Evolutionary conservation across 2,888 invertebrate genomes (phyloP), one percentile per base, ranked within the genome.

Genomic region (Limnephilus rhombicus): DNA sequence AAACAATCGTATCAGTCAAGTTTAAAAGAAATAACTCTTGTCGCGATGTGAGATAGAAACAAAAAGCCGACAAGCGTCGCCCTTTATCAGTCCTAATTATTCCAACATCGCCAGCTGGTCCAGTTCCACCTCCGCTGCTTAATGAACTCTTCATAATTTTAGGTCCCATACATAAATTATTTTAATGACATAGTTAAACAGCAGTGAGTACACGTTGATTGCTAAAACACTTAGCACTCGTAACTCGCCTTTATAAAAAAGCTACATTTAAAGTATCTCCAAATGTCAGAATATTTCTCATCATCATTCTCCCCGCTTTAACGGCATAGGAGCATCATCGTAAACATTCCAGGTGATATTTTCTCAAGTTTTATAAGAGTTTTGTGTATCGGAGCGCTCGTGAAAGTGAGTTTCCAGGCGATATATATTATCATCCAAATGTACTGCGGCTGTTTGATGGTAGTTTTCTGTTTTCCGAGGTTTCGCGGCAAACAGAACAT

Each of bases 331-430:
- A 68, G 68, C 29, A 45, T 86, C 86, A 86, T 49, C 49, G 86
- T 86, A 86, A 41, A 86, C 37, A 45, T 86, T 86, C 11, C 86
- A 86, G 45, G 86, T 86, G 45, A 45, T 86, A 86, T n/a, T 86
- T 83, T 83, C 24, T 45, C 24, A 45, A 86, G 86, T 45, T 86
- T 85, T 86, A 24, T 68, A 68, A 68, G 53, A 68, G 53, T 68
- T 49, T 49, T 24, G 53, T 68, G 68, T 24, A 68, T 68, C 68
- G 68, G 68, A 68, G 68, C 68, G 24, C 68, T 68, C 68, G 68
- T 68, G 68, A 68, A 68, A 68, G 68, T 68, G 68, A 68, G 68
- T 68, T 68, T 68, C 24, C 68, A 9, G 68, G 4, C n/a, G 24
- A 24, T 68, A 68, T 68, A 68, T 68, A 24, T 68, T 68, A 68